phyloP scores from a whole-genome alignment of 2,113 vertebrate genomes.

The Ondatra zibethicus region DNA sequence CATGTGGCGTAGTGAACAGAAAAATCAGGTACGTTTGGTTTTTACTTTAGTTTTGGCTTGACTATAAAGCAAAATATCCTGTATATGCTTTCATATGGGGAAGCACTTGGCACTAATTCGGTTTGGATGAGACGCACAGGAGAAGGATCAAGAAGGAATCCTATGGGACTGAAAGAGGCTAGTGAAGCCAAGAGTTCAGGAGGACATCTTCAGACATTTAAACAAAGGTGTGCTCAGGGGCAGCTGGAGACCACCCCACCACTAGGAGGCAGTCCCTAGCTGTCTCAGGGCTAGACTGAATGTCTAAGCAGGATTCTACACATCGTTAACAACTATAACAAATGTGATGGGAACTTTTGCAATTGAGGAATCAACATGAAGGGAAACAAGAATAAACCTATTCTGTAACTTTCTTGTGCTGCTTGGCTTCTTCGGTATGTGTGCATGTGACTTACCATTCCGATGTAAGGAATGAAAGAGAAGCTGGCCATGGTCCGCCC shows the following conservation, averaged over 20 bases:
- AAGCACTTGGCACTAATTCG: slow-evolving; percentile 15
- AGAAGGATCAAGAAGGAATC: background rate
- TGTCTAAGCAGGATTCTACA: background rate
- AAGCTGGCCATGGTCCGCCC: background rate
- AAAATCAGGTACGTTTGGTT: slow-evolving; percentile 1
- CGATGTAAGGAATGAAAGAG: slow-evolving; percentile 6
- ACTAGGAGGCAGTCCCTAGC: slow-evolving; percentile 64
- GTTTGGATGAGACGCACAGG: slow-evolving; percentile 8
- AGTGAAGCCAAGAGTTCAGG: background rate
- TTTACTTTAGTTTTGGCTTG: background rate
- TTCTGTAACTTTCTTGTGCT: background rate
- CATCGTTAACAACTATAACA: background rate
- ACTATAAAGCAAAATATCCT: slow-evolving; percentile 20
- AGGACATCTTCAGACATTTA: background rate
- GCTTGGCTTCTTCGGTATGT: background rate
- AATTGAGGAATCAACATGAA: slow-evolving; percentile 22
- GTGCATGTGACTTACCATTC: background rate
- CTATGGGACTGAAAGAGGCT: background rate
- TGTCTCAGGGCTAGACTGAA: background rate
- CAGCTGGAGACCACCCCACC: slow-evolving; percentile 40
- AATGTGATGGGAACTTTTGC: background rate
- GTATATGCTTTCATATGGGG: background rate
- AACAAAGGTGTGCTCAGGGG: background rate
- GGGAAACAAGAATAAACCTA: too few species aligned
- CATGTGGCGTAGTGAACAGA: background rate